phyloP scores from a whole-genome alignment of 2,113 vertebrate genomes.

The Orycteropus afer region DNA sequence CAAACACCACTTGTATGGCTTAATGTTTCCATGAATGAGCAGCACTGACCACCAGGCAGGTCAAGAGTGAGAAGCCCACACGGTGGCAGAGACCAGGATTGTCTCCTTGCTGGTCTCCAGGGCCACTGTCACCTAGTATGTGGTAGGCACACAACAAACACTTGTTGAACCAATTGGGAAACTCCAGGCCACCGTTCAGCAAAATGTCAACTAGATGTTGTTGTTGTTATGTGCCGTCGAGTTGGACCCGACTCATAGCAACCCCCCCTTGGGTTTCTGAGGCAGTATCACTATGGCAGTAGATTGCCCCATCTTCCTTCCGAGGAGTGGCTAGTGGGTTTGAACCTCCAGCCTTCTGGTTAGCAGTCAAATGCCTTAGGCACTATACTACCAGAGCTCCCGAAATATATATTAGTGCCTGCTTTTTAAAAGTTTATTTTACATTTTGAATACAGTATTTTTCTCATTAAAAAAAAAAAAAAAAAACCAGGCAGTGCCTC shows the following conservation, averaged over 20 bases:
- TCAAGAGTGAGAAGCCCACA: background rate
- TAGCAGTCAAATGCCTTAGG: no score
- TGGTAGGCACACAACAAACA: fast-evolving
- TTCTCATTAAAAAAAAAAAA: conserved; percentile 80
- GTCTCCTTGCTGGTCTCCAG: fast-evolving
- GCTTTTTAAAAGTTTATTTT: conserved; percentile 86
- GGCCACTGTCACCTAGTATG: fast-evolving
- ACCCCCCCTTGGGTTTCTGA: no score
- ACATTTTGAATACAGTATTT: conserved; percentile 88
- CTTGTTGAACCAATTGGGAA: fast-evolving
- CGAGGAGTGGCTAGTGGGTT: no score
- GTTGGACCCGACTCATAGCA: no score
- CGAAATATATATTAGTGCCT: conserved; percentile 88
- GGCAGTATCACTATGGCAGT: no score
- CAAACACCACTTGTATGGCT: background rate
- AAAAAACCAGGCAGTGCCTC: conserved; percentile 83
- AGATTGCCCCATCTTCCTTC: no score
- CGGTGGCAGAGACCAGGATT: fast-evolving
- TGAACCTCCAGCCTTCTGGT: no score
- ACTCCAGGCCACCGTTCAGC: no score
- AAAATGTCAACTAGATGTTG: no score
- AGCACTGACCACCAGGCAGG: fast-evolving
- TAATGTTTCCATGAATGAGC: no score
- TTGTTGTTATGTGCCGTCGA: no score
- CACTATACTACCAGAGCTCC: no score